phyloP scores from a whole-genome alignment of 2,888 invertebrate species.

The Nysson spinosus region DNA sequence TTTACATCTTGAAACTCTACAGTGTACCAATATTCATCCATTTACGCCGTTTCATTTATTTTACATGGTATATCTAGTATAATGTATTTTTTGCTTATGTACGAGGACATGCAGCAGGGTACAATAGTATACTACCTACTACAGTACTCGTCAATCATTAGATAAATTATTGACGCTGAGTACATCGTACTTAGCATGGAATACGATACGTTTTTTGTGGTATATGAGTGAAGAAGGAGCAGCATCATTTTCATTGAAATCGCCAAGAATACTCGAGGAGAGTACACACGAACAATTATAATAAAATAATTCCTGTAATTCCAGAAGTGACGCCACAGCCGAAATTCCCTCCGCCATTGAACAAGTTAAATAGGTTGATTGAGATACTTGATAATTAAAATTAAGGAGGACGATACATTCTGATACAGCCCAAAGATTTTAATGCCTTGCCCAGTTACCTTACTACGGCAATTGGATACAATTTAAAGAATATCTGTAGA shows the following conservation, averaged over 20 bases:
- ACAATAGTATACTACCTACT: constrained; percentile 31
- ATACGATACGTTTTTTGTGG: constrained; percentile 27
- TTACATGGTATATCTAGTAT: constrained; percentile 32
- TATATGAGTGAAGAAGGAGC: constrained; percentile 45
- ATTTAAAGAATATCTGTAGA: not conserved
- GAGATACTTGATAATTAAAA: constrained; percentile 19
- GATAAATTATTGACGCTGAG: constrained; percentile 39
- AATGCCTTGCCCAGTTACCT: not conserved
- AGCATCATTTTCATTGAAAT: constrained; percentile 38
- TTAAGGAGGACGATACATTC: constrained; percentile 48
- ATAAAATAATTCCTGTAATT: constrained; percentile 24
- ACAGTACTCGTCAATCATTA: constrained; percentile 38
- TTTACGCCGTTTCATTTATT: constrained; percentile 30
- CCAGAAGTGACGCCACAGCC: constrained; percentile 24
- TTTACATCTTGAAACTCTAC: not conserved
- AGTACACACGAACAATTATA: constrained; percentile 39
- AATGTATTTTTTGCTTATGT: constrained; percentile 16
- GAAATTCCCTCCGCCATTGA: constrained; percentile 34
- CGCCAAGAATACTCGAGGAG: constrained; percentile 55
- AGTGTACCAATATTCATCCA: not conserved
- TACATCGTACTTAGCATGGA: constrained; percentile 38
- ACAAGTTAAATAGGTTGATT: constrained; percentile 23
- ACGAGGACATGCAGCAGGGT: constrained; percentile 34
- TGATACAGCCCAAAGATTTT: not conserved
- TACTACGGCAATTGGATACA: not conserved